Evolutionary conservation across 1,140 invertebrate genomes (phyloP), one percentile per base, ranked within the genome.

Genomic region (Magallana ariakensis): DNA sequence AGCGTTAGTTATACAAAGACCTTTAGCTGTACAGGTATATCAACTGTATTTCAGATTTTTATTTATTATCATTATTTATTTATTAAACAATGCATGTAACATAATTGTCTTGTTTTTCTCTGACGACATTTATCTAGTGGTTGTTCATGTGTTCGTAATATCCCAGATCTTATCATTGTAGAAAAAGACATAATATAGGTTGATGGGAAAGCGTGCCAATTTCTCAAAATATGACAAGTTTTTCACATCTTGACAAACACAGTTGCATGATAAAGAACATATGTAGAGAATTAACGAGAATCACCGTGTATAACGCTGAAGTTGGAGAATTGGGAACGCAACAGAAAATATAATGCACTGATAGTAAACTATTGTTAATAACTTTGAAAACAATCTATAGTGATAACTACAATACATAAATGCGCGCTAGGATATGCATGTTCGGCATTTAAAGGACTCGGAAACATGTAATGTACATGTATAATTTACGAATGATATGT

Each of bases 51-150:
- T 75, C 66, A 75, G 66, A 75, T 75, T 75, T 75, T 26, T 75
- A 75, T 75, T 75, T 75, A 75, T 75, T 75, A 75, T 60, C 58
- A 60, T 75, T 75, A 75, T 75, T 75, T 75, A 75, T 75, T 75
- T 75, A 75, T 75, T 75, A 75, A 75, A 75, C 66, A 75, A 75
- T 75, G 66, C 66, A 75, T 75, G 66, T 75, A 75, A 75, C 66
- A 75, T 75, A 75, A 75, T 22, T 75, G 66, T 75, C 22, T 75
- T 75, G 66, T 75, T 75, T 75, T 26, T 75, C 33, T 75, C 22
- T 75, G 13, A 75, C 22, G 22, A 33, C 66, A 33, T 75, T 26
- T 11, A 75, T 75, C 19, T 19, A 11, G 66, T 19, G 22, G 11
- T 19, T 66, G 62, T 22, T 66, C 62, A 66, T 9, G 62, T 66